Evolutionary conservation across 2,797 vertebrate species (phyloP), one percentile per base, ranked within the genome.

Genomic region (Carapus acus): DNA sequence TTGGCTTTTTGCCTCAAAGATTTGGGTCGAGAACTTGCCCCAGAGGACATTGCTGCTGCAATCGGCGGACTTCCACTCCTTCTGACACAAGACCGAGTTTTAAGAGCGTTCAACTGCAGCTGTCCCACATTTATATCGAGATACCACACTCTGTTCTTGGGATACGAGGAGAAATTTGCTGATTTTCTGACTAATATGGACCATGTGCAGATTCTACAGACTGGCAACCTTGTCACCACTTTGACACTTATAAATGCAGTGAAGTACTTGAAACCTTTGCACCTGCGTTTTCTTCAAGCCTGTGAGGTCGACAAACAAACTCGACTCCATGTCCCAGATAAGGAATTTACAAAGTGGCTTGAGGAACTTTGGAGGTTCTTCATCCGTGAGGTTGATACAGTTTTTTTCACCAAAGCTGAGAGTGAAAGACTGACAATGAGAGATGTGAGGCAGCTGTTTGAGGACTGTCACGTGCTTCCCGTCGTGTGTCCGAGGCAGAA

Each of bases 21-120:
- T 36, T 46, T 67, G 0, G 7, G 15, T 18, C 9, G 29, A 0
- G 1, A 20, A 39, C 23, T 49, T 1, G 2, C 17, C 1, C 15
- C 24, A 0, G 1, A 62, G 1, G 8, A 46, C 0, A 1, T 41
- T 1, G 4, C 23, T 1, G 18, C 0, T 18, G 33, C 16, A 3
- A 37, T 85, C 0, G 3, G 76, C 24, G 73, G 79, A 1, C 71
- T 89, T 58, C 87, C 88, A 17, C 85, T 89, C 65, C 87, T 89
- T 42, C 85, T 89, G 19, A 88, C 81, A 43, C 63, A 17, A 55
- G 86, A 87, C 54, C 66, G 81, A 20, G 31, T 83, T 58, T 61
- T 89, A 49, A 75, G 71, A 69, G 54, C 64, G 16, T 89, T 88
- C 48, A 33, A 75, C 49, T 65, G 63, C 2, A 19, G 69, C 9